Base-by-base conservation (phyloP, 2,797 vertebrate species). In the Phaenicophaeus curvirostris region DNA sequence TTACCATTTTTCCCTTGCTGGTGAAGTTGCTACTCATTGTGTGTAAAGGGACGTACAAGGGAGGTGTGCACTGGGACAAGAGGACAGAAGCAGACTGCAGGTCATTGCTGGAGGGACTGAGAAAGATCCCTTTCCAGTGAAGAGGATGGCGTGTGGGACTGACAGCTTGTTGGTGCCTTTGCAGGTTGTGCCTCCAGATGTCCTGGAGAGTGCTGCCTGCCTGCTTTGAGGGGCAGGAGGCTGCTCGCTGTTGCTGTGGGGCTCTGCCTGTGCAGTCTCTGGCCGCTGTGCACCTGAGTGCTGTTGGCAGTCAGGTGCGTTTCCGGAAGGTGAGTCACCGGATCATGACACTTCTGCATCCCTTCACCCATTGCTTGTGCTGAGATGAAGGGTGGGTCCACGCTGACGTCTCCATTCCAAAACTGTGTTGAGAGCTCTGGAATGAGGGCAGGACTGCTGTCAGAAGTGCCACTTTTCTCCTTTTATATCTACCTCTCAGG, bases 91-190 rank as follows among this genome's bases (percentile, higher is more conserved):
- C 53, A 85, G 68, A 57, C 44, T 6, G 15, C 0, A 3, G 59
- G 28, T 57, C 9, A 1, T 5, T 62, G 63, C 25, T 0, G 0
- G 44, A 27, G 17, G n/a, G 48, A 27, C 66, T 42, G 51, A 53
- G 35, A 48, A 83, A 85, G 51, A 19, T 27, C 72, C 16, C 0
- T 25, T 27, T n/a, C 46, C 27, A 77, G 72, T 0, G 4, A 65
- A 57, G 57, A 55, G 8, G 10, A 11, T 0, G 1, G 51, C 0
- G 0, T 37, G 41, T 5, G 13, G 19, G 9, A 6, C n/a, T 3
- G 1, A 17, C 16, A 25, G 19, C 23, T 53, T 41, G 23, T 65
- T 4, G 1, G 31, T 27, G 9, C 15, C 20, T 66, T 33, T 76
- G 55, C 65, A 48, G 61, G 15, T n/a, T 20, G 12, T 75, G 54